Evolutionary conservation across 2,888 invertebrate species (phyloP).

Genomic region (Macaria liturata): DNA sequence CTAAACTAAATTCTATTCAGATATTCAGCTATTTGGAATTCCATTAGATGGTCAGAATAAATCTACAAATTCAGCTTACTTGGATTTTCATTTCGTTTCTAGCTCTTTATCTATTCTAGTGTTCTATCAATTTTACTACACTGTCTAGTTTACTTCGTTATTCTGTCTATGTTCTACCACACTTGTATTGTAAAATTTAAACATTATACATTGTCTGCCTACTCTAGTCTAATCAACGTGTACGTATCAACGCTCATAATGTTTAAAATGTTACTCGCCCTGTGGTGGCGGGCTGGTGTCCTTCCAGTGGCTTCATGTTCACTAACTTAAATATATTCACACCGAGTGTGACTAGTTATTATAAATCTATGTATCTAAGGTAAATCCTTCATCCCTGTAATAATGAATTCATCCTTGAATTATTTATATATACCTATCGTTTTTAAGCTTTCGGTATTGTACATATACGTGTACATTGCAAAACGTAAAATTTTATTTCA

Average conservation of each 20-base stretch:
- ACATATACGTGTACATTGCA: too few relatives aligned
- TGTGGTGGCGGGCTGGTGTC: constrained; percentile 70
- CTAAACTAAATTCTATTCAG: constrained; percentile 62
- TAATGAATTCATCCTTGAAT: not conserved
- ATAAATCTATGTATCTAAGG: constrained; percentile 31
- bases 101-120: constrained; percentile 69
- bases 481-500: too few relatives aligned
- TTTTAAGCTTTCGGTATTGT: too few relatives aligned
- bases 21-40: constrained; percentile 61
- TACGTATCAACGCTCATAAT: constrained; percentile 65
- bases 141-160: constrained; percentile 60
- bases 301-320: constrained; percentile 67
- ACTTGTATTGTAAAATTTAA: constrained; percentile 58
- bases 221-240: constrained; percentile 71
- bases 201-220: constrained; percentile 55
- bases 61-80: constrained; percentile 65
- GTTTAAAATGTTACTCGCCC: constrained; percentile 80
- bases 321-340: constrained; percentile 46
- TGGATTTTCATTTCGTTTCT: constrained; percentile 51
- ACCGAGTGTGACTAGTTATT: constrained; percentile 39
- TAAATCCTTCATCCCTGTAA: constrained; percentile 60
- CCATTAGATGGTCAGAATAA: constrained; percentile 59
- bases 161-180: constrained; percentile 59
- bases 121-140: constrained; percentile 58
- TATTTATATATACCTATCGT: too few relatives aligned